Evolutionary conservation across 2,113 vertebrate species (phyloP).

Genomic region (Hassar affinis): DNA sequence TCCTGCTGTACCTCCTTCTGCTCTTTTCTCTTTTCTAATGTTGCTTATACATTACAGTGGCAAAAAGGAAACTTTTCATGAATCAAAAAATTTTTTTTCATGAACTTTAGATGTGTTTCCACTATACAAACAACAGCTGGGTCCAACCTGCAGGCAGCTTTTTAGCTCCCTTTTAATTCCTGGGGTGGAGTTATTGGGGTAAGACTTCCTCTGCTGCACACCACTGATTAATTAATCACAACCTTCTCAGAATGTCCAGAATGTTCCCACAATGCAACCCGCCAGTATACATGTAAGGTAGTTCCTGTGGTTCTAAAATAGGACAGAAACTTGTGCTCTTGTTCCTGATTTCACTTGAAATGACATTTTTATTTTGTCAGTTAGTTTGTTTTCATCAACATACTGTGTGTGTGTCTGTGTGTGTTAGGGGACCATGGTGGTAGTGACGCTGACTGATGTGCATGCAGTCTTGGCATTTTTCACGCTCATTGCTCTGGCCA

Average conservation of each 20-base stretch:
- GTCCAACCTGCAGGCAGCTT: background rate
- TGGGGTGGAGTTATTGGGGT: background rate
- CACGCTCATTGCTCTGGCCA: slow-evolving; percentile 63
- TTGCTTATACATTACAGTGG: too few species aligned
- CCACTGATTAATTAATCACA: background rate
- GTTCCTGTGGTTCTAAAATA: background rate
- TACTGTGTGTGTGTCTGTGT: background rate
- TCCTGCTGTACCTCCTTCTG: too few species aligned
- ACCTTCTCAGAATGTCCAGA: background rate
- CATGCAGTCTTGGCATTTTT: slow-evolving; percentile 50
- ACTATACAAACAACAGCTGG: background rate
- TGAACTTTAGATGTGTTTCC: background rate
- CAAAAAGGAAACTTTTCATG: background rate
- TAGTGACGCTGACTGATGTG: slow-evolving; percentile 15
- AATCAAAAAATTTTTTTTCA: background rate
- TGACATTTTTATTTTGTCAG: background rate
- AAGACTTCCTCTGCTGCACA: background rate
- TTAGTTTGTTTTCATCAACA: background rate
- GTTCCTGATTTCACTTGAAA: background rate
- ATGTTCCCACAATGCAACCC: background rate
- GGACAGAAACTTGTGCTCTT: background rate
- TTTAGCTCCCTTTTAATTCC: background rate
- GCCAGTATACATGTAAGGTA: background rate
- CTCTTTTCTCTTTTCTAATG: too few species aligned
- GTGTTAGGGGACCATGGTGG: slow-evolving; percentile 30